These are phyloP conservation scores for Meganola albula DNA, from an alignment of 2,888 invertebrate species.

Conservation along the genomic window DNA sequence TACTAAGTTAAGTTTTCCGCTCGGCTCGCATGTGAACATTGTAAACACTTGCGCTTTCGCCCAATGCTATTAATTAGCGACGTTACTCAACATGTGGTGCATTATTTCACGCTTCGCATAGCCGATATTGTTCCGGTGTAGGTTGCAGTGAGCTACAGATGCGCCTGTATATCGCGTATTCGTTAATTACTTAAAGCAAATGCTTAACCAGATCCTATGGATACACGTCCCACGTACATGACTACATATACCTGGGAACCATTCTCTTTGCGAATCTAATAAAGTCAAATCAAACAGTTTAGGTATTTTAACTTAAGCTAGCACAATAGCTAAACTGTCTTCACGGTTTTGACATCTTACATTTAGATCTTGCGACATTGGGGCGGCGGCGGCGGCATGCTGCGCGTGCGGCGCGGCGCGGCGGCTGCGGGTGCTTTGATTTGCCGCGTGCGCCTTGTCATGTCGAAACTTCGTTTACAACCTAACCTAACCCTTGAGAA, in stretches of 20 bases:
- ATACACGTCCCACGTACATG: no score
- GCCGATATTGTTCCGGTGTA: slow-evolving; percentile 52
- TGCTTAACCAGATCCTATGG: no score
- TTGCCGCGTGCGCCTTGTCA: slow-evolving; percentile 45
- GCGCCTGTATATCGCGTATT: no score
- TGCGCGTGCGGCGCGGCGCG: slow-evolving; percentile 55
- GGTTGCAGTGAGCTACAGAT: no score
- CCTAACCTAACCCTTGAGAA: slow-evolving; percentile 38
- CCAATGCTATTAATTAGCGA: slow-evolving; percentile 60
- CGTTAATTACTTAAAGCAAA: no score
- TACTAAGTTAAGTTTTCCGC: slow-evolving; percentile 47
- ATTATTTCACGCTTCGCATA: slow-evolving; percentile 60
- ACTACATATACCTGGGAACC: no score
- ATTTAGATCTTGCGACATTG: slow-evolving; percentile 51
- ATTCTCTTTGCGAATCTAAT: no score
- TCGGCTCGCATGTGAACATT: slow-evolving; percentile 62
- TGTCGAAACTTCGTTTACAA: slow-evolving; percentile 50
- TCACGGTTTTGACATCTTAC: slow-evolving; percentile 74
- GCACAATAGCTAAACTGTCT: slow-evolving; percentile 48
- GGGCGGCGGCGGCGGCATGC: no score
- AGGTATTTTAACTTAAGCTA: no score
- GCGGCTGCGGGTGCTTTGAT: slow-evolving; percentile 51
- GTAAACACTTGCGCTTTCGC: slow-evolving; percentile 71
- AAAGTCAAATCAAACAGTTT: no score
- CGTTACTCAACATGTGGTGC: slow-evolving; percentile 68